A percentile compares a stretch with the other conserved stretches of the same genome.
Evolutionary conservation across 2,888 invertebrate genomes (phyloP).

Genomic region (Orchesellides sinensis): DNA sequence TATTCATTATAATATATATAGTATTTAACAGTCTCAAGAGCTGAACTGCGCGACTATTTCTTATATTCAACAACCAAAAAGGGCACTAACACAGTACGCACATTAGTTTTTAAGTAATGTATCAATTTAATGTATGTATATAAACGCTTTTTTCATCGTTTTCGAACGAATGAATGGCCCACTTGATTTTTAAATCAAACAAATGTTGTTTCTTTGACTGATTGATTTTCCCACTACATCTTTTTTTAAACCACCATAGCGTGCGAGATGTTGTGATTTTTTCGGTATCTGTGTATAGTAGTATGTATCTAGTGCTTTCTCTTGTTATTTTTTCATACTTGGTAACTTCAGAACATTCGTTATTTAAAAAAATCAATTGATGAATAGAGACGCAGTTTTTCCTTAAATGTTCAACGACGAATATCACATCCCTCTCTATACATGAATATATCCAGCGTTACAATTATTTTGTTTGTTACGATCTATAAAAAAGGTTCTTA

Average conservation of each 20-base stretch:
- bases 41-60: constrained; percentile 69
- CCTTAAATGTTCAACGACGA: constrained; percentile 59
- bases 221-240: no score
- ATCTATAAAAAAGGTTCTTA: not conserved
- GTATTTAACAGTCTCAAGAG: constrained; percentile 68
- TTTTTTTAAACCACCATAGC: not conserved
- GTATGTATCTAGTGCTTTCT: not conserved
- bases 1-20: constrained; percentile 50
- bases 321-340: constrained; percentile 43
- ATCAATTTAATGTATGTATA: not conserved
- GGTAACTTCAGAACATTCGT: constrained; percentile 60
- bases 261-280: not conserved
- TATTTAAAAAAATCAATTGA: not conserved
- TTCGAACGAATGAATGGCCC: not conserved
- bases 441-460: constrained; percentile 15
- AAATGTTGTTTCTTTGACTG: no score
- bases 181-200: not conserved
- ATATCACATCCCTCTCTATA: constrained; percentile 62
- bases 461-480: constrained; percentile 28
- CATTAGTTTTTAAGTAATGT: no score
- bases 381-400: constrained; percentile 60
- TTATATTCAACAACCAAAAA: constrained; percentile 68
- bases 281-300: constrained; percentile 2
- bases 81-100: constrained; percentile 65
- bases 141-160: constrained; percentile 6